A percentile compares a stretch with the other conserved stretches of the same genome.
phyloP scores from a whole-genome alignment of 2,797 vertebrate species.

The Spinus pinus region DNA sequence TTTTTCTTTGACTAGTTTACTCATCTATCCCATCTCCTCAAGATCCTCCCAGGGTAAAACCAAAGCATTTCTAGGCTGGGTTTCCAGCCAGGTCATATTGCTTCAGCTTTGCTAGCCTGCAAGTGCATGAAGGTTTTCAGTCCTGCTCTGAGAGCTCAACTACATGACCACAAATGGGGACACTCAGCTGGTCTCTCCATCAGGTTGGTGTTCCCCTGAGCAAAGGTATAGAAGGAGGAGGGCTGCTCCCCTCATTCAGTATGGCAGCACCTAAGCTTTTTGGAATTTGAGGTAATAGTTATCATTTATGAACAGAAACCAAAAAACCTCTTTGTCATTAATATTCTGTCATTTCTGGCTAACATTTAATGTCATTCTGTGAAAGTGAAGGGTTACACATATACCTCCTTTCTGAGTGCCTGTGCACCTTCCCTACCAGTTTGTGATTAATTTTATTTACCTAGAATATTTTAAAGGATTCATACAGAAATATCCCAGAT shows the following conservation, averaged over 20 bases:
- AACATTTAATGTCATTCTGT: not conserved
- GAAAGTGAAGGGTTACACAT: accelerated
- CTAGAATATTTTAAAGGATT: not conserved
- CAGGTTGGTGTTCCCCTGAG: not conserved
- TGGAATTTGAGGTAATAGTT: not conserved
- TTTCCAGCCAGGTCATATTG: not conserved
- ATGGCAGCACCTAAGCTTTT: not conserved
- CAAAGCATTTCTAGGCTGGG: not conserved
- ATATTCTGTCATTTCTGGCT: not conserved
- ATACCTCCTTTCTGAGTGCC: not conserved
- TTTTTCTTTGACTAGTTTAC: not conserved
- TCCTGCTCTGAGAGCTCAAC: not conserved
- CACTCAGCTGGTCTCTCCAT: not conserved
- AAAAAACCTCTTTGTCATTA: not conserved
- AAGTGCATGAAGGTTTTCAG: not conserved
- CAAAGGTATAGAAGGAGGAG: not conserved
- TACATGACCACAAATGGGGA: not conserved
- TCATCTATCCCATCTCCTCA: not conserved
- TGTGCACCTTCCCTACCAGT: accelerated
- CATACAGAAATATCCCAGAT: not conserved
- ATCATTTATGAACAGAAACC: not conserved
- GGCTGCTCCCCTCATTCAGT: not conserved
- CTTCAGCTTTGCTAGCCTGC: not conserved
- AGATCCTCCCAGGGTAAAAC: not conserved
- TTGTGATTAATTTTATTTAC: not conserved